Evolutionary conservation across 2,797 vertebrate species (phyloP).

Genomic region (Trachops cirrhosus): DNA sequence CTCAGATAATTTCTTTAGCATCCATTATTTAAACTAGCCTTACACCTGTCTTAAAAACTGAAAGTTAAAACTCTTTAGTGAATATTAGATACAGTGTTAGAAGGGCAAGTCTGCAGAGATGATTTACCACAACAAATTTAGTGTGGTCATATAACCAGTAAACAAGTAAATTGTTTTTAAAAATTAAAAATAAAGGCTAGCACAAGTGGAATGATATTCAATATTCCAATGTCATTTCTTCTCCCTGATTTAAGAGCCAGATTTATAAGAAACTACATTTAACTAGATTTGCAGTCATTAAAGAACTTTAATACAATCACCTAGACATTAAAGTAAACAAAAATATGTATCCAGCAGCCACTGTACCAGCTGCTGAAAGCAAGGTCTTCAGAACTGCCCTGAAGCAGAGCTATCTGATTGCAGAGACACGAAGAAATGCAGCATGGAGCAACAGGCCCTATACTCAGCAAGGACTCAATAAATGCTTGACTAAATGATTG

Average conservation of each 20-base stretch:
- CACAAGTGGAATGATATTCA: neutral
- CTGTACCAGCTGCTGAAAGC: neutral
- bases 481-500: neutral
- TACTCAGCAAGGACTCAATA: neutral
- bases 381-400: neutral
- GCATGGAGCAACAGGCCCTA: neutral
- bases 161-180: neutral
- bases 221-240: neutral
- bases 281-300: neutral
- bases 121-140: neutral
- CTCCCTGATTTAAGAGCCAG: neutral
- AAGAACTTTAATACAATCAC: neutral
- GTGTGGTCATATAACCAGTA: neutral
- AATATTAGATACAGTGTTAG: neutral
- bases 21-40: neutral
- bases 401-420: neutral
- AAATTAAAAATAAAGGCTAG: neutral
- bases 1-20: neutral
- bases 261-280: neutral
- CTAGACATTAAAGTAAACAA: neutral
- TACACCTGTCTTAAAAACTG: neutral
- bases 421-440: neutral
- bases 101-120: slow-evolving; percentile 13
- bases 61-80: neutral
- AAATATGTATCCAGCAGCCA: neutral